Evolutionary conservation across 2,797 vertebrate genomes (phyloP), one percentile per base, ranked within the genome.

Genomic region (Nannoperca australis): DNA sequence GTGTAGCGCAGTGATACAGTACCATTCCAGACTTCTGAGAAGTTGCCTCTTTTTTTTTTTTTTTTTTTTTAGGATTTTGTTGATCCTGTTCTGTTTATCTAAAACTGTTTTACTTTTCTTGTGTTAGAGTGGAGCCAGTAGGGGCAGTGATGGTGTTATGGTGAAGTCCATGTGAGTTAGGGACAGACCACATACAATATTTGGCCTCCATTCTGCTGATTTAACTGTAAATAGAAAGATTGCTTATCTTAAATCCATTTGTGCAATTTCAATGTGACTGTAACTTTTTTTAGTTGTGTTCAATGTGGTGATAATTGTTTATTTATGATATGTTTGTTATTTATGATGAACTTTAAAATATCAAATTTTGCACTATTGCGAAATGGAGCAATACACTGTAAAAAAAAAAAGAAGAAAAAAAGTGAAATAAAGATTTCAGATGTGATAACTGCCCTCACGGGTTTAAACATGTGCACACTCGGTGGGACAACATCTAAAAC

Each of bases 281-380:
- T 94, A 79, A 71, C 74, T 85, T 84, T 66, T 74, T 62, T 84
- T 51, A 10, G 69, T 90, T 89, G 82, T 92, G 85, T 92, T 91
- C 27, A 79, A 86, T 86, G 92, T 95, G 83, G 89, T 92, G 84
- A 90, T 70, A 62, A 50, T 87, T 92, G 76, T 95, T 95, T 95
- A 93, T 96, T 96, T 95, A 95, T 95, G 89, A 94, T 91, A 91
- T 93, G 84, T 95, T 92, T 93, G 87, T 93, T 96, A 95, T 96
- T 97, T 96, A 95, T 95, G 94, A 95, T 83, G 77, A 94, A 93
- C 91, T 91, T 88, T 84, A 87, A 85, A 88, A 89, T 82, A 77
- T 90, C 76, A 76, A 90, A 92, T 90, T 95, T 96, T 96, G 96
- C 95, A 96, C 95, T 95, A 91, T 93, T 92, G 92, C 83, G 81